Conservation (phyloP, 2,113 vertebrate genomes). For the Malaclemys terrapin region DNA sequence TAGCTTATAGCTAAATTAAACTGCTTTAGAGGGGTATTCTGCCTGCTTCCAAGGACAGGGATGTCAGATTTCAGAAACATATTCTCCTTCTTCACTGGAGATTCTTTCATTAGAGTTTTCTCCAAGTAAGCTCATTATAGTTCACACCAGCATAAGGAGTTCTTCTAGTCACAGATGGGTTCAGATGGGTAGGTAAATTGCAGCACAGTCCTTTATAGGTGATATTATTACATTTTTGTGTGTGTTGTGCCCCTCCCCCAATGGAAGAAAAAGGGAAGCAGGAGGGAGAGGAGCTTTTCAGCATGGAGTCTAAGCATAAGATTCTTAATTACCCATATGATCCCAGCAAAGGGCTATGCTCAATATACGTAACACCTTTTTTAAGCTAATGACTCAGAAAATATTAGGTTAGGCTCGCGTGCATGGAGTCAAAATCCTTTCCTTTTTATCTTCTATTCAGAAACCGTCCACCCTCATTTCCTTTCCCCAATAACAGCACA, state of each 20-base stretch:
- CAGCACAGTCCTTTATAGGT: background rate
- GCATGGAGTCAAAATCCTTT: slow-evolving; percentile 15
- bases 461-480: slow-evolving; percentile 3
- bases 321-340: accelerated
- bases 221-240: background rate
- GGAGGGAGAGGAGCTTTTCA: background rate
- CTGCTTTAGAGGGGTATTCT: background rate
- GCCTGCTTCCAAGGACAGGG: background rate
- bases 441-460: slow-evolving; percentile 7
- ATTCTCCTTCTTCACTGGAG: background rate
- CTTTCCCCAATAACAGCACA: background rate
- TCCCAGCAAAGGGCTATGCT: background rate
- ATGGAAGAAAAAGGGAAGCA: background rate
- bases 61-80: background rate
- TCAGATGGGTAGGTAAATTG: background rate
- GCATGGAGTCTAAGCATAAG: background rate
- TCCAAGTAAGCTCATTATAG: background rate
- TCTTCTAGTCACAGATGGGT: background rate
- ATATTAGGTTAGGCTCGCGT: background rate
- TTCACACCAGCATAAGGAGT: background rate
- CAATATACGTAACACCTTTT: background rate
- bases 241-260: background rate
- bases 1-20: background rate
- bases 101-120: background rate
- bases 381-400: background rate